phyloP scores from a whole-genome alignment of 2,888 invertebrate genomes.

The Bellardia pandia region DNA sequence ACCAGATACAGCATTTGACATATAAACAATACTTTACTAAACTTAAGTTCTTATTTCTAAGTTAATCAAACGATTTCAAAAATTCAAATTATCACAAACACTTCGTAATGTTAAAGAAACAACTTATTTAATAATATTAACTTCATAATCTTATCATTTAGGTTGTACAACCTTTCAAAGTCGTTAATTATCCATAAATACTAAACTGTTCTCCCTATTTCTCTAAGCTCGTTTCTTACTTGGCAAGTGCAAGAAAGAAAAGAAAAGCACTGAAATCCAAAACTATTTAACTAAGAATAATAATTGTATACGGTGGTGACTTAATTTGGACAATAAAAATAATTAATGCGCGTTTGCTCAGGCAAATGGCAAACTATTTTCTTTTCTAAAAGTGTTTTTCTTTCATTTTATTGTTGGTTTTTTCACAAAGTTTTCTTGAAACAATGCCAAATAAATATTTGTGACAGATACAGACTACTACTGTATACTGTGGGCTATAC shows the following conservation, averaged over 20 bases:
- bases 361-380: conserved; percentile 12
- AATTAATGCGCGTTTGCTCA: conserved; percentile 18
- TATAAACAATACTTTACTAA: too few relatives aligned
- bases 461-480: neutral
- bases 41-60: too few relatives aligned
- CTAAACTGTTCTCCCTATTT: neutral
- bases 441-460: conserved; percentile 3
- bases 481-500: neutral
- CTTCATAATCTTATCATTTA: too few relatives aligned
- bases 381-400: neutral
- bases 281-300: neutral
- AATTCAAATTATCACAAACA: too few relatives aligned
- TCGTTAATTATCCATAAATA: too few relatives aligned
- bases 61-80: too few relatives aligned
- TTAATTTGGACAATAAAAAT: conserved; percentile 30
- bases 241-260: neutral
- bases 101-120: too few relatives aligned
- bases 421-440: neutral
- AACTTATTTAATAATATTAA: too few relatives aligned
- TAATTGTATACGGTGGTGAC: neutral
- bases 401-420: neutral
- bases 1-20: too few relatives aligned
- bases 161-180: too few relatives aligned
- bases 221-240: neutral
- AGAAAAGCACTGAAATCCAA: too few relatives aligned